Conservation (phyloP, 2,113 vertebrate genomes). For the Motacilla alba region DNA sequence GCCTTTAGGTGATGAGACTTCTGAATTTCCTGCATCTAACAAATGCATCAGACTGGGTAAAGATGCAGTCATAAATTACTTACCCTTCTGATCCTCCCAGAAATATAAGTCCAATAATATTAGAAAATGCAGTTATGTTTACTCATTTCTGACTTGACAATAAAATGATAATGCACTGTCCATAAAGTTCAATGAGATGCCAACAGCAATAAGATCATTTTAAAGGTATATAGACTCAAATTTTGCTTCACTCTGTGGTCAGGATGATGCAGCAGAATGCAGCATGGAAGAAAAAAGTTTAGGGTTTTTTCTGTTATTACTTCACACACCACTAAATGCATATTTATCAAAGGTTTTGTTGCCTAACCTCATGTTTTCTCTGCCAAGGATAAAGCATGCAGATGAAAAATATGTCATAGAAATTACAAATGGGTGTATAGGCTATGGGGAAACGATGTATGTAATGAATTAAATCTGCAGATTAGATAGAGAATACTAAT, state of each 20-base stretch:
- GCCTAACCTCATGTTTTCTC: constrained; percentile 21
- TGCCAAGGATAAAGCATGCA: constrained; percentile 28
- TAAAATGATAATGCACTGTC: background rate
- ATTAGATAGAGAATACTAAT: constrained; percentile 70
- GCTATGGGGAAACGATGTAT: constrained; percentile 73
- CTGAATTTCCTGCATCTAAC: background rate
- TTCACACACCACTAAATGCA: background rate
- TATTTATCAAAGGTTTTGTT: constrained; percentile 45
- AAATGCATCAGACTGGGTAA: background rate
- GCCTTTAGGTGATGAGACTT: background rate
- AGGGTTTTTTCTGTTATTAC: background rate
- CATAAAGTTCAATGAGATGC: background rate
- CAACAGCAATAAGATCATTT: background rate
- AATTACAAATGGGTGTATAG: constrained; percentile 67
- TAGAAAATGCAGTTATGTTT: background rate
- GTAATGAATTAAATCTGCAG: constrained; percentile 74
- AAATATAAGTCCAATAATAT: background rate
- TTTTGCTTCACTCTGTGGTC: background rate
- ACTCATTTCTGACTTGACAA: background rate
- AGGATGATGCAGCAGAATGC: background rate
- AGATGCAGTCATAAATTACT: background rate
- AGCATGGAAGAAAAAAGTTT: background rate
- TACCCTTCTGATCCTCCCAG: background rate
- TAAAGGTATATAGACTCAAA: background rate
- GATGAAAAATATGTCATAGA: constrained; percentile 47